Evolutionary conservation across 2,113 vertebrate genomes (phyloP).

Genomic region (Psittacula cyanocephala): DNA sequence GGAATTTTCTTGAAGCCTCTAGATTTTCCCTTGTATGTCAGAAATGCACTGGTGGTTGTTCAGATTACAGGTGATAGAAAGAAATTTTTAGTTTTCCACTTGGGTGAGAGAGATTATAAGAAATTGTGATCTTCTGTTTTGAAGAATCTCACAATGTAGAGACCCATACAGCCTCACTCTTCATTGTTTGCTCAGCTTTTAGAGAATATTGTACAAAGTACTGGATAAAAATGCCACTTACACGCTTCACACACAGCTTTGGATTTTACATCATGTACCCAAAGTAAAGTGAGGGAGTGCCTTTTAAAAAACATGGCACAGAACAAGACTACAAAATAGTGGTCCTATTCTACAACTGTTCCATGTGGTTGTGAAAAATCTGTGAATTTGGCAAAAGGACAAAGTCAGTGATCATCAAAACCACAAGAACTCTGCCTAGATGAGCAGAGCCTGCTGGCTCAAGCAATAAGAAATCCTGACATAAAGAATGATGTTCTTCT

Average conservation of each 20-base stretch:
- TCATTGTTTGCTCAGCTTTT: background rate
- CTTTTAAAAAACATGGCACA: background rate
- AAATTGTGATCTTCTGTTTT: background rate
- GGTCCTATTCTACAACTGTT: background rate
- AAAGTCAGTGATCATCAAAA: background rate
- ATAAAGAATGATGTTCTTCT: background rate
- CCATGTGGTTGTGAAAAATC: background rate
- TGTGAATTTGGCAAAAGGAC: background rate
- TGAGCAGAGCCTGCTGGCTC: background rate
- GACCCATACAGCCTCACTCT: background rate
- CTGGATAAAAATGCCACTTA: background rate
- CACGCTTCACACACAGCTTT: background rate
- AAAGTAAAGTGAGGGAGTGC: background rate
- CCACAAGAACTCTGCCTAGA: background rate
- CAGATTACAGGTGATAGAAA: background rate
- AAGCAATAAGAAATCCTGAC: background rate
- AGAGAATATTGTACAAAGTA: background rate
- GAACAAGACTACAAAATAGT: background rate
- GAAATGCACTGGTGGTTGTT: background rate
- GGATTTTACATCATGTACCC: background rate
- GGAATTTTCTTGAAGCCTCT: constrained; percentile 13
- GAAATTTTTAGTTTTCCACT: background rate
- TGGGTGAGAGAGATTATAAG: background rate
- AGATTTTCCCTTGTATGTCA: background rate
- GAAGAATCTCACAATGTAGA: background rate